These are phyloP conservation scores for Cuniculus paca DNA, from an alignment of 2,797 vertebrate genomes.

Conservation along the genomic window DNA sequence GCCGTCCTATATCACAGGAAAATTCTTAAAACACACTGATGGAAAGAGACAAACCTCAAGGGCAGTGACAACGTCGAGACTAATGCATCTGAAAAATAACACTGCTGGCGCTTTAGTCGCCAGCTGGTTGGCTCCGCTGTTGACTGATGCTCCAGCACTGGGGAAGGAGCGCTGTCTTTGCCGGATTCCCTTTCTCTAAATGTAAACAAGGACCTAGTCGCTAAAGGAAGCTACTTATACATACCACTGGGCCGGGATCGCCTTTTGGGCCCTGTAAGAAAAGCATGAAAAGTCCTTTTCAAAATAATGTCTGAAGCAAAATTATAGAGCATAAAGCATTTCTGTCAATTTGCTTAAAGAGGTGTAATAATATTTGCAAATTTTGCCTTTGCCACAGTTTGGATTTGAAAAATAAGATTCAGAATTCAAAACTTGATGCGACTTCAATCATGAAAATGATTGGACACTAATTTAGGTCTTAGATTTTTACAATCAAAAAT, in stretches of 20 bases:
- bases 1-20: conserved; percentile 26
- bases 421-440: neutral
- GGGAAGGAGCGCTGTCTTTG: neutral
- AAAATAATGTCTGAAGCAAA: conserved; percentile 39
- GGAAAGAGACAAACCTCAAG: neutral
- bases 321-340: neutral
- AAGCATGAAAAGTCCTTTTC: conserved; percentile 69
- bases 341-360: neutral
- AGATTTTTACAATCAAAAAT: neutral
- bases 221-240: conserved; percentile 80
- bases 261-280: conserved; percentile 95
- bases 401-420: conserved; percentile 31
- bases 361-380: neutral
- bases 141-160: neutral
- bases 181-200: neutral
- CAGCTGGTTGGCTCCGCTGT: neutral
- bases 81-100: neutral
- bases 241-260: conserved; percentile 94
- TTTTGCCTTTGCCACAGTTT: conserved; percentile 26
- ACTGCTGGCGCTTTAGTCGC: neutral
- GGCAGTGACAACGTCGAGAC: neutral
- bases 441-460: neutral
- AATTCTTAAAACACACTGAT: conserved; percentile 43
- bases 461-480: neutral
- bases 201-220: neutral